Conservation (phyloP, 1,140 invertebrate species). For the Harpegnathos saltator region DNA sequence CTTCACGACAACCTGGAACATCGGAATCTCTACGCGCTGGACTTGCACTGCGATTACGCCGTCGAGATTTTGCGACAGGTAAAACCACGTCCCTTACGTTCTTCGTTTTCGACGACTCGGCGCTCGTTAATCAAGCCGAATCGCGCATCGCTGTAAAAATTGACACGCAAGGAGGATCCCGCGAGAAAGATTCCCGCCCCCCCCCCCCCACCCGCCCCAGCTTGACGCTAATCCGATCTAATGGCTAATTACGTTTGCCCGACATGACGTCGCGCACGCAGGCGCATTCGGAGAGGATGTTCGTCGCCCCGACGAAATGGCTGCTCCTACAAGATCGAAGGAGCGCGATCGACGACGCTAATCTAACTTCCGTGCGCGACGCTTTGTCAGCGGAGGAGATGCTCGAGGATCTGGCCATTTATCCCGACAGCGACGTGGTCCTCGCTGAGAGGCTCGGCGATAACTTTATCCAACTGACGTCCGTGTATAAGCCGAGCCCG, state of each 20-base stretch:
- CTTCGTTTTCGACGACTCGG: too few relatives aligned
- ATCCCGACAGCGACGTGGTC: conserved; percentile 77
- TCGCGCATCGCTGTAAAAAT: too few relatives aligned
- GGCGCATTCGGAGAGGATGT: conserved; percentile 69
- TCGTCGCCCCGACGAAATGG: conserved; percentile 77
- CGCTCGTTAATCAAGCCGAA: too few relatives aligned
- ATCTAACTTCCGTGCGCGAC: neutral
- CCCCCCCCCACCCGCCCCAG: too few relatives aligned
- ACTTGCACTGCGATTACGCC: conserved; percentile 62
- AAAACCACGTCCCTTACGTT: too few relatives aligned
- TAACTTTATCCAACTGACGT: conserved; percentile 63
- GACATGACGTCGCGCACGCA: conserved; percentile 12
- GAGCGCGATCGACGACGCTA: neutral
- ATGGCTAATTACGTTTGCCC: neutral
- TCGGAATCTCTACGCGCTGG: conserved; percentile 53
- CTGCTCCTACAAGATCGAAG: conserved; percentile 73
- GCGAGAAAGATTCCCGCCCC: too few relatives aligned
- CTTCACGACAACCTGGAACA: conserved; percentile 53
- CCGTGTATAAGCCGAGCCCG: conserved; percentile 75
- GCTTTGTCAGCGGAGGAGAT: neutral
- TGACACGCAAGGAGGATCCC: too few relatives aligned
- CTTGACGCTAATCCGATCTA: too few relatives aligned
- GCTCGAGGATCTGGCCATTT: conserved; percentile 65
- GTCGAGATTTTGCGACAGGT: conserved; percentile 54
- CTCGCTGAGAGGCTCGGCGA: conserved; percentile 49